Conservation (phyloP, 2,113 vertebrate genomes). For the Colaptes auratus region DNA sequence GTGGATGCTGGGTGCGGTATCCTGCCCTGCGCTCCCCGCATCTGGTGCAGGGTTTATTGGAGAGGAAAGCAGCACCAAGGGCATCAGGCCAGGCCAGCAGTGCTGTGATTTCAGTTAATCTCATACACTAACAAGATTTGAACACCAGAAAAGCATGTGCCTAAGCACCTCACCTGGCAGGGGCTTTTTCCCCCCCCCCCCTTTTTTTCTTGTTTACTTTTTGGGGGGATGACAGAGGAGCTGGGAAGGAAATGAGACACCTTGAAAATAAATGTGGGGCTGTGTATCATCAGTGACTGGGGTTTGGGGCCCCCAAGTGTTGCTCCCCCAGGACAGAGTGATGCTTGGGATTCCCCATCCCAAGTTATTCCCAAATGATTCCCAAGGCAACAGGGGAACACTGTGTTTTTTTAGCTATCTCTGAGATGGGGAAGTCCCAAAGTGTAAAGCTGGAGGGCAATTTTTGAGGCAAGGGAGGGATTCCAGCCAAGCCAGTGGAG, state of each 20-base stretch:
- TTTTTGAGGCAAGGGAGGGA: not conserved
- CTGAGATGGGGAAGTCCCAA: not conserved
- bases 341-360: not conserved
- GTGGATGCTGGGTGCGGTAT: not conserved
- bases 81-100: not conserved
- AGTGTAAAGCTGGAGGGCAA: not conserved
- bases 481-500: rapidly evolving
- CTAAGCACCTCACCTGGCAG: not conserved
- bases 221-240: not conserved
- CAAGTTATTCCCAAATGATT: rapidly evolving
- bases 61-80: not conserved
- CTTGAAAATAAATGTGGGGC: not conserved
- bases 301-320: not conserved
- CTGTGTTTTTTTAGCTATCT: not conserved
- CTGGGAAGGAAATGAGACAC: not conserved
- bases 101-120: not conserved
- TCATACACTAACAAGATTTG: not conserved
- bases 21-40: not conserved
- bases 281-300: rapidly evolving
- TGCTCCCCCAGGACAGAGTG: not conserved
- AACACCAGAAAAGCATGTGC: not conserved
- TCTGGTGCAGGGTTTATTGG: not conserved
- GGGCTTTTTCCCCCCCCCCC: no score
- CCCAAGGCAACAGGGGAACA: rapidly evolving
- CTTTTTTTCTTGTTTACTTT: no score